These are phyloP conservation scores for Salmo trutta DNA, from an alignment of 2,797 vertebrate genomes.

Conservation along the genomic window DNA sequence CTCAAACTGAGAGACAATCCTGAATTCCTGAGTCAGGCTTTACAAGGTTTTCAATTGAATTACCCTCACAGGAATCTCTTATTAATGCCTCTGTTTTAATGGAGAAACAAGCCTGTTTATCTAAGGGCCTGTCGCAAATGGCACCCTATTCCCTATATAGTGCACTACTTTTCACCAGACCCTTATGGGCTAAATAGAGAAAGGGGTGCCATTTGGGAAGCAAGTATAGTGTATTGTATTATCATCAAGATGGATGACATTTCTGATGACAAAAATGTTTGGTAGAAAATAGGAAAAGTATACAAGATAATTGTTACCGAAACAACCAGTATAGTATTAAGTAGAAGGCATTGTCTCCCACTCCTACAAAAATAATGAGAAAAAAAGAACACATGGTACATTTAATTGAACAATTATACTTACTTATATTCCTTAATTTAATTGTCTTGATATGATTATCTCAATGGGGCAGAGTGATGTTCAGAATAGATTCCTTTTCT, in stretches of 20 bases:
- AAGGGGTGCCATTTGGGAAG: too few species aligned
- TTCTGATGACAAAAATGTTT: conserved; percentile 5
- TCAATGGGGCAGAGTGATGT: background rate
- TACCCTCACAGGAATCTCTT: background rate
- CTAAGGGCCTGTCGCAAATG: too few species aligned
- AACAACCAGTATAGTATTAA: conserved; percentile 59
- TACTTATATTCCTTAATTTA: background rate
- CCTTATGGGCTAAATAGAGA: too few species aligned
- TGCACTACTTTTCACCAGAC: too few species aligned
- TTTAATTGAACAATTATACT: background rate
- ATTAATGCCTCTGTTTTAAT: conserved; percentile 18
- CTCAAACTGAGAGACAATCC: conserved; percentile 17
- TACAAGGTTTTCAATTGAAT: background rate
- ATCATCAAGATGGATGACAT: conserved; percentile 6
- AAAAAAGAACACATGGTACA: background rate
- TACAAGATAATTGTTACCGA: conserved; percentile 12
- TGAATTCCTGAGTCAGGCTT: conserved; percentile 19
- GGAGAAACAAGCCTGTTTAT: conserved; percentile 9
- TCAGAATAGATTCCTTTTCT: background rate
- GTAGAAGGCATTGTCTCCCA: conserved; percentile 80
- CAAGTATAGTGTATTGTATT: background rate
- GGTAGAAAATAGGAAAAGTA: conserved; percentile 34
- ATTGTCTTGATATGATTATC: background rate
- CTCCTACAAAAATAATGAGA: conserved; percentile 61
- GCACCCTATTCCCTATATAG: too few species aligned